Conservation (phyloP, 2,888 invertebrate genomes). For the Hololepta plana region DNA sequence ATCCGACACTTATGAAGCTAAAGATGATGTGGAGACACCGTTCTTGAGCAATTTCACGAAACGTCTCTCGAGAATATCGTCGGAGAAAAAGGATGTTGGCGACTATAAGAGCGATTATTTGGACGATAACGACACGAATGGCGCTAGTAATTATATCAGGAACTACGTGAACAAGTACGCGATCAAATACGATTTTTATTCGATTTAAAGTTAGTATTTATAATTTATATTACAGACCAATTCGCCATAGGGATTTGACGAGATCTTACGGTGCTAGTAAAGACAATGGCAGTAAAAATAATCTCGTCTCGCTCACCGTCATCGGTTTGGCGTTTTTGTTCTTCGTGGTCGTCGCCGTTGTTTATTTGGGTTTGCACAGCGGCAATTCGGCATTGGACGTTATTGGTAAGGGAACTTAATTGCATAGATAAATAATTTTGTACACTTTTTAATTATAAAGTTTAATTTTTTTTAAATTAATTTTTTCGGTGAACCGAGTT, state of each 20-base stretch:
- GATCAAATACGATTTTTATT: slow-evolving; percentile 5
- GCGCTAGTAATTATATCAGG: slow-evolving; percentile 12
- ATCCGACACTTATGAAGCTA: no score
- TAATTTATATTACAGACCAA: not conserved
- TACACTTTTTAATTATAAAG: no score
- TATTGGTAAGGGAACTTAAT: slow-evolving; percentile 27
- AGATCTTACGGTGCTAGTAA: slow-evolving; percentile 12
- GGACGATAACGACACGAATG: slow-evolving; percentile 22
- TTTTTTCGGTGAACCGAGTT: no score
- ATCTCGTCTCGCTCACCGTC: slow-evolving; percentile 44
- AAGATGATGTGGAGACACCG: slow-evolving; percentile 41
- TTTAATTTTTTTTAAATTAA: no score
- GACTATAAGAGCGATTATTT: slow-evolving; percentile 10
- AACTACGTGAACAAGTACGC: slow-evolving; percentile 12
- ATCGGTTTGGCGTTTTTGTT: slow-evolving; percentile 42
- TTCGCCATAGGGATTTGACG: not conserved
- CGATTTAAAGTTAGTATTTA: no score
- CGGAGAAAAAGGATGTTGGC: no score
- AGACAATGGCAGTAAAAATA: slow-evolving; percentile 36
- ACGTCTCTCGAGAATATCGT: slow-evolving; percentile 30
- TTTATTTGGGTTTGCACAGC: slow-evolving; percentile 47
- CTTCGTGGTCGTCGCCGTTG: slow-evolving; percentile 44
- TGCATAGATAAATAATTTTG: slow-evolving; percentile 1
- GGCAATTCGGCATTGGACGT: slow-evolving; percentile 36
- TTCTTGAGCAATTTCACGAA: slow-evolving; percentile 53